Base-by-base conservation (phyloP, 2,797 vertebrate species). In the Dallia pectoralis region DNA sequence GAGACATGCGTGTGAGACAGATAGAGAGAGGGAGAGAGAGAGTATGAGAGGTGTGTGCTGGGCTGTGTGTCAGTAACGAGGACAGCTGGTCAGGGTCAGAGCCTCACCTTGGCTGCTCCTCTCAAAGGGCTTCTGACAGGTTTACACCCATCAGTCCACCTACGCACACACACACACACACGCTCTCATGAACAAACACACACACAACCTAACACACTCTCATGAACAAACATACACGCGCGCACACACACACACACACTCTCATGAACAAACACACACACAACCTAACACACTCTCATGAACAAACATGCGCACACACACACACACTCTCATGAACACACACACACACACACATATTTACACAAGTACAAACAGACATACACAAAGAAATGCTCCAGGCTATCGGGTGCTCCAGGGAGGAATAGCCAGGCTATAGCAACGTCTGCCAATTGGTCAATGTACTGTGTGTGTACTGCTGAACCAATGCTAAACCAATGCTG, bases 11-110 rank as follows among this genome's bases (percentile, higher is more conserved):
- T 53, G 53, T 6, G 14, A 4, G 1, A 16, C 12, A 62, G 1
- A 30, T 9, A 22, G 8, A 27, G 56, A 14, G 56, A 59, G 25
- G 18, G 53, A 59, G 19, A 61, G 61, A 68, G 25, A 33, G 40
- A 67, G 63, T 19, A 69, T 36, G 67, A 15, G 51, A 48, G 70
- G 25, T 36, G 56, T 27, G 70, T 66, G 67, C 74, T 53, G 74
- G 79, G 80, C 75, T 79, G 77, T 82, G 82, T 88, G 87, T 91
- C 86, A 87, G 80, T 85, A 88, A 91, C 91, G 92, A 91, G 89
- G 88, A 91, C 91, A 93, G 92, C 89, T 93, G 91, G 91, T 77
- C 82, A 70, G 88, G 89, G 90, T 92, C 88, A 84, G 78, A 82
- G 80, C 79, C 79, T 90, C 89, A 91, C 88, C 90, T 91, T 89